Evolutionary conservation across 2,888 invertebrate species (phyloP).

Genomic region (Antheraea yamamai): DNA sequence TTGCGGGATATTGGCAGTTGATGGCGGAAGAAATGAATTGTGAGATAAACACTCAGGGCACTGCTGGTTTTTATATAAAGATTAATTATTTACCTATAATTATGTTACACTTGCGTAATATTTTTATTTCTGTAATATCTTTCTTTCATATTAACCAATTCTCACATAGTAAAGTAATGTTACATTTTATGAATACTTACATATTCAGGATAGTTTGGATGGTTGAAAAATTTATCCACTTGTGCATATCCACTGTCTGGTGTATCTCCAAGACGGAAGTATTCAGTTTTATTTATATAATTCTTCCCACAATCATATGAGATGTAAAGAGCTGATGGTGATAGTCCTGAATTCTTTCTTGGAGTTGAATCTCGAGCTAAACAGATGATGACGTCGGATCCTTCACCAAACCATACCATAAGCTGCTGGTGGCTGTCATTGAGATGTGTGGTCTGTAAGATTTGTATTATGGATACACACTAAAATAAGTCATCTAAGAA

Average conservation of each 20-base stretch:
- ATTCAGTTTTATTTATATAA: constrained; percentile 88
- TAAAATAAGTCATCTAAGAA: not conserved
- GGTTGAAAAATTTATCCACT: constrained; percentile 92
- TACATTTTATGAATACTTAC: constrained; percentile 80
- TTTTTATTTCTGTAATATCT: no score
- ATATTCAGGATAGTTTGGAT: constrained; percentile 89
- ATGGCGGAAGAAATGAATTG: no score
- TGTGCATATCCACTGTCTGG: constrained; percentile 83
- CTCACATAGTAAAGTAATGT: no score
- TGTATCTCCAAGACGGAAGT: constrained; percentile 82
- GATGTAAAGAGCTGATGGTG: constrained; percentile 91
- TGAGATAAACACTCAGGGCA: no score
- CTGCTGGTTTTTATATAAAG: no score
- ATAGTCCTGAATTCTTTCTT: constrained; percentile 76
- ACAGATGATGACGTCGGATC: constrained; percentile 93
- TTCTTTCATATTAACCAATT: no score
- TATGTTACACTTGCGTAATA: no score
- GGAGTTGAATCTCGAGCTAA: constrained; percentile 88
- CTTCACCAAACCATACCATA: constrained; percentile 96
- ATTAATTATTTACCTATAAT: no score
- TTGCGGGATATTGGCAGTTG: no score
- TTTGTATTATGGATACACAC: constrained; percentile 16
- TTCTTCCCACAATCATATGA: constrained; percentile 93
- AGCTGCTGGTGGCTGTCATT: constrained; percentile 94
- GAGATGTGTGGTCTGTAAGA: constrained; percentile 86